Base-by-base conservation (phyloP, 2,888 invertebrate genomes). In the Lypha dubia region DNA sequence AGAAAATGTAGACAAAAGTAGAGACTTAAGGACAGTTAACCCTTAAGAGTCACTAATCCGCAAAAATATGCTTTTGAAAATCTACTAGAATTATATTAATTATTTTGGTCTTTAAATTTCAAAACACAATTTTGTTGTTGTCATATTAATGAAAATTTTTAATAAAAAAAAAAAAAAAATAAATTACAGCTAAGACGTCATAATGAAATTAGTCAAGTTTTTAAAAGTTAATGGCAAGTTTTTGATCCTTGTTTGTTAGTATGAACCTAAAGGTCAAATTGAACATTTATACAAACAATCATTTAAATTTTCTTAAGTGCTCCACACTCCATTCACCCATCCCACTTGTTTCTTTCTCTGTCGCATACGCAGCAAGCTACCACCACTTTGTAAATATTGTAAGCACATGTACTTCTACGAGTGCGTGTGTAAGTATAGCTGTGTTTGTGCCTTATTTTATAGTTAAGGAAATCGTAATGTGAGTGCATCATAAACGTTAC, bases 401-500 rank as follows among this genome's bases (percentile, higher is more conserved):
- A 56, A n/a, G 11, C 15, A 11, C 5, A 32, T 68, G 32, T 58
- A 5, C 28, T 2, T 4, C 0, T 70, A 24, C 28, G 13, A 60
- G 5, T 53, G 38, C 20, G 58, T 35, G 15, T 28, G 49, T 28
- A 17, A 32, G 53, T 35, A 11, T 38, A 13, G 13, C 38, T 38
- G 38, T 63, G 22, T 63, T 15, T 65, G 1, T 67, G 17, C 15
- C 17, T 56, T 56, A 49, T 60, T 71, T 75, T 49, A 46, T 46
- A 58, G 51, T 56, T 62, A 15, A 71, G 62, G 58, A 70, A 79
- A 65, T 79, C 75, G 32, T 60, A 84, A 44, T 79, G 75, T 76
- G 73, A 80, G 84, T 84, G 84, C 77, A 77, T 81, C 81, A 84
- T 84, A 84, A 84, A 84, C 75, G 85, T 75, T 56, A 83, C 79